These are phyloP conservation scores for Aphelenchoides fujianensis DNA, from an alignment of 1,140 invertebrate species.

Conservation along the genomic window DNA sequence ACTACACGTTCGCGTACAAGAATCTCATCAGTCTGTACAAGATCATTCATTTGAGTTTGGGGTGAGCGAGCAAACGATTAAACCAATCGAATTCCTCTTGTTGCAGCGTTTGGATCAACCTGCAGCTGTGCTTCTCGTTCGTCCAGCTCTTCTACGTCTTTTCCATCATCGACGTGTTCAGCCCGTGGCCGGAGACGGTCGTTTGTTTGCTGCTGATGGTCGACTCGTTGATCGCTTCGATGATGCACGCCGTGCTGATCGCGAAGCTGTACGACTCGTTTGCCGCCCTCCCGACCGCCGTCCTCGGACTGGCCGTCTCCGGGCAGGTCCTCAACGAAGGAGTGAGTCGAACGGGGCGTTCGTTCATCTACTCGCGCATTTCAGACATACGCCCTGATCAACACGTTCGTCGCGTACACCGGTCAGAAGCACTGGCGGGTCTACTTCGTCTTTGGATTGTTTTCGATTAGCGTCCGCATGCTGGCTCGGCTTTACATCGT, in stretches of 20 bases:
- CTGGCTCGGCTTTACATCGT: background rate
- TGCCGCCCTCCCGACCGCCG: background rate
- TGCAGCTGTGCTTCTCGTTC: background rate
- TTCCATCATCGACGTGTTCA: constrained; percentile 1
- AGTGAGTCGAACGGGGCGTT: background rate
- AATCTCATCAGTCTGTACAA: background rate
- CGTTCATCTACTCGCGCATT: background rate
- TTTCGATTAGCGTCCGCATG: background rate
- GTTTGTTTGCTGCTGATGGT: background rate
- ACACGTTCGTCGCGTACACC: background rate
- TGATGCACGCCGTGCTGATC: background rate
- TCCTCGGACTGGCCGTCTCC: background rate
- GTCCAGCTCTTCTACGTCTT: constrained; percentile 10
- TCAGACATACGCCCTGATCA: background rate
- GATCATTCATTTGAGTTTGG: background rate
- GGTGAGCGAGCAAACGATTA: background rate
- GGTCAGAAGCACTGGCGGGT: background rate
- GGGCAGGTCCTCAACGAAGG: background rate
- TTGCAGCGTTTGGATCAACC: constrained; percentile 9
- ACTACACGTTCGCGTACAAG: constrained; percentile 21
- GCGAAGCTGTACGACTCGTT: background rate
- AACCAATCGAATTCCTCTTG: no score
- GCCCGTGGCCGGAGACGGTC: background rate
- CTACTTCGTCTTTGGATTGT: background rate
- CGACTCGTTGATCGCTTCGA: background rate